phyloP scores from a whole-genome alignment of 1,140 invertebrate genomes.

The Polypedilum pembai region DNA sequence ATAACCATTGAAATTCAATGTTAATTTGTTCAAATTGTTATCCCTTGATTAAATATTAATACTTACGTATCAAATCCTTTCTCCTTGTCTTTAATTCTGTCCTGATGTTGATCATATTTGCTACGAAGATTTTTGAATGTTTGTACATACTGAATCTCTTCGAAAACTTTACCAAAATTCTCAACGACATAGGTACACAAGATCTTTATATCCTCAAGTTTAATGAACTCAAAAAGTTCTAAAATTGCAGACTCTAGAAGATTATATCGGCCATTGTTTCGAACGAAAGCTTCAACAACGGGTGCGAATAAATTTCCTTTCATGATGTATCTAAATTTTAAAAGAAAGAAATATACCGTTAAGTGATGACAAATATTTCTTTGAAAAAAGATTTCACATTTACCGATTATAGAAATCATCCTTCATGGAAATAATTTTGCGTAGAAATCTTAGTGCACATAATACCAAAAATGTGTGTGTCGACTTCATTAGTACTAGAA shows the following conservation, averaged over 20 bases:
- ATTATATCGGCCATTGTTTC: constrained; percentile 97
- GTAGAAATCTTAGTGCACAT: constrained; percentile 90
- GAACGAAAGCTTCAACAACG: constrained; percentile 91
- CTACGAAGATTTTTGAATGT: constrained; percentile 89
- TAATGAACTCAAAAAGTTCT: constrained; percentile 99
- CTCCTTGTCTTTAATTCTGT: constrained; percentile 77
- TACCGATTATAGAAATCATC: constrained; percentile 94
- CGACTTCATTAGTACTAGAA: constrained; percentile 94
- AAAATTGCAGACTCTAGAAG: constrained; percentile 97
- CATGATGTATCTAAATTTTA: constrained; percentile 68
- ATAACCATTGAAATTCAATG: too few species aligned
- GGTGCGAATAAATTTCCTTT: constrained; percentile 93
- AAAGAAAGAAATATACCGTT: not conserved
- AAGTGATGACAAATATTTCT: not conserved
- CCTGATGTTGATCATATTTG: constrained; percentile 90
- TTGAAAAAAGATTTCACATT: constrained; percentile 22
- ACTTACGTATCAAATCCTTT: constrained; percentile 63
- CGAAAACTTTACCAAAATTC: constrained; percentile 87
- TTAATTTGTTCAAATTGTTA: too few species aligned
- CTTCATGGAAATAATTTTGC: constrained; percentile 94
- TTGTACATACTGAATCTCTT: constrained; percentile 92
- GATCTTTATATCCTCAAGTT: constrained; percentile 92
- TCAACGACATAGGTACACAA: constrained; percentile 90
- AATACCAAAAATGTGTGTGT: constrained; percentile 96
- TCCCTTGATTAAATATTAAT: too few species aligned